phyloP scores from a whole-genome alignment of 2,113 vertebrate genomes.

The Tretioscincus oriximinensis region DNA sequence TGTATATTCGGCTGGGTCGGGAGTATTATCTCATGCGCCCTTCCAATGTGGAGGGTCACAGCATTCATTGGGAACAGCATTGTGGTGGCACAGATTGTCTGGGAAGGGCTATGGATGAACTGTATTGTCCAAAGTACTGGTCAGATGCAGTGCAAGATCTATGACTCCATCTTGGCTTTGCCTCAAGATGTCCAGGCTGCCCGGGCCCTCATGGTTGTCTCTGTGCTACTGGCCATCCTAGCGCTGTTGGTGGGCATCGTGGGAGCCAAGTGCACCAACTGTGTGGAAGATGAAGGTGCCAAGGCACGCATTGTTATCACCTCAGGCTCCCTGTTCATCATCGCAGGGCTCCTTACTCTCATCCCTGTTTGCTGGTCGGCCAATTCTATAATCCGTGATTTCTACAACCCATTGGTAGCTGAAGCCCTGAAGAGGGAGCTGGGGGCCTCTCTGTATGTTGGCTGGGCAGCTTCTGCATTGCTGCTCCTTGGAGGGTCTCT shows the following conservation, averaged over 20 bases:
- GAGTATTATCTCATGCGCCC: slow-evolving; percentile 73
- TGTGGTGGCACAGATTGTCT: slow-evolving; percentile 86
- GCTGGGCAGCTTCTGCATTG: slow-evolving; percentile 57
- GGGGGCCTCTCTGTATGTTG: slow-evolving; percentile 66
- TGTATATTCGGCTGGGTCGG: slow-evolving; percentile 83
- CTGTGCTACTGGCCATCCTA: slow-evolving; percentile 78
- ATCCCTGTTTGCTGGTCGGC: slow-evolving; percentile 69
- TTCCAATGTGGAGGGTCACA: slow-evolving; percentile 87
- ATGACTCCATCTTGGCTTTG: slow-evolving; percentile 87
- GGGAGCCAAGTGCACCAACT: slow-evolving; percentile 88
- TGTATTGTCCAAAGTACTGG: slow-evolving; percentile 87
- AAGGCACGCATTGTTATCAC: slow-evolving; percentile 83
- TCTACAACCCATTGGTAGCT: slow-evolving; percentile 68
- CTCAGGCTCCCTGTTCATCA: slow-evolving; percentile 75
- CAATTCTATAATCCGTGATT: slow-evolving; percentile 66
- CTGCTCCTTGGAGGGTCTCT: slow-evolving; percentile 64
- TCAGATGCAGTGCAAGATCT: slow-evolving; percentile 80
- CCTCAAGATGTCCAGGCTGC: slow-evolving; percentile 87
- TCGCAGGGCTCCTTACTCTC: slow-evolving; percentile 70
- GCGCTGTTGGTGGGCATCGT: slow-evolving; percentile 81
- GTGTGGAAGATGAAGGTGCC: slow-evolving; percentile 79
- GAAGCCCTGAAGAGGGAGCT: slow-evolving; percentile 67
- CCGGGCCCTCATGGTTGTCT: slow-evolving; percentile 82
- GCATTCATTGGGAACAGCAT: slow-evolving; percentile 92
- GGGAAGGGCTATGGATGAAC: slow-evolving; percentile 93